Evolutionary conservation across 2,888 invertebrate genomes (phyloP), one percentile per base, ranked within the genome.

Genomic region (Scrobipalpa atriplicella): DNA sequence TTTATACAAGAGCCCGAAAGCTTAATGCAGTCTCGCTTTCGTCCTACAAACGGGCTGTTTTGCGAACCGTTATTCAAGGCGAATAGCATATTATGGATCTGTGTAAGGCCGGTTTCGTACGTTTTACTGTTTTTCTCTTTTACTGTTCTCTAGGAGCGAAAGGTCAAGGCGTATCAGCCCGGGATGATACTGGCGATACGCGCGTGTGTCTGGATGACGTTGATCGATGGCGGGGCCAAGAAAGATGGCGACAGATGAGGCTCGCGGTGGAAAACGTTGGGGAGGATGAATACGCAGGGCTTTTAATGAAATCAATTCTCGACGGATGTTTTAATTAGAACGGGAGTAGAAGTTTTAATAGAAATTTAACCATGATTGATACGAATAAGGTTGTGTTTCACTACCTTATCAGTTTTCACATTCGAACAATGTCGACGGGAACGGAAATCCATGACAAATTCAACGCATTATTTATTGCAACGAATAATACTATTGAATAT

Each of bases 131-230:
- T 29, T 29, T 5, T 29, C 5, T 29, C 29, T 29, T 29, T 5
- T 5, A 29, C 29, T 29, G 29, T 5, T 2, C 29, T 51, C 63
- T 13, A 3, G 63, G 51, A 47, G 6, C 9, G 51, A 51, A 38
- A 56, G 64, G 64, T 64, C 64, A 64, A 13, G 38, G 21, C 64
- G 54, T 64, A 64, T 64, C 54, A 56, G 19, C 56, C 39, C 52
- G 64, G 41, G 36, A 16, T 41, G 16, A 16, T 16, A 47, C 47
- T 16, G 16, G 47, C 47, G 64, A 64, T 56, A 64, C 64, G 41
- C 63, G 52, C 56, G 64, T 64, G 56, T 56, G 64, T 11, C 43
- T 54, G 62, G 66, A 56, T 66, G 66, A 66, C 66, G 54, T 66
- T 66, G 62, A 66, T 62, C 39, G 66, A 66, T 66, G 66, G 62